Percentiles rank a stretch among this genome's conserved stretches.
These are phyloP conservation scores for Formica selysi DNA, from an alignment of 1,140 invertebrate species.

Conservation along the genomic window DNA sequence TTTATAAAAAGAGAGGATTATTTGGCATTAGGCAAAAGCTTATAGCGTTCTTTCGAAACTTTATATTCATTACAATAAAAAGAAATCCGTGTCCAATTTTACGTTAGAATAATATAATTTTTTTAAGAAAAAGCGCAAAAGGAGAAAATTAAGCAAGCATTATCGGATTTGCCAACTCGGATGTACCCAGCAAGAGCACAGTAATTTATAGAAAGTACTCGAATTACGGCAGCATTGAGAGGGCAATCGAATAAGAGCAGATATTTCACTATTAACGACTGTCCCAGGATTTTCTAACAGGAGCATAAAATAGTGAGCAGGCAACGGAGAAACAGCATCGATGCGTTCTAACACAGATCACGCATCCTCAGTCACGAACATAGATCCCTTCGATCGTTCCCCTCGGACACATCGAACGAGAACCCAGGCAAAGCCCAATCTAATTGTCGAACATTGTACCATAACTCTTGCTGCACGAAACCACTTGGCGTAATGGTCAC, in stretches of 20 bases:
- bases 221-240: constrained; percentile 37
- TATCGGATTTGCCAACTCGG: constrained; percentile 48
- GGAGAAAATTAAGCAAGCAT: constrained; percentile 16
- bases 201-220: constrained; percentile 51
- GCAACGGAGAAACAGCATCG: neutral
- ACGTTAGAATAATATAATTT: neutral
- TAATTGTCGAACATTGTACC: constrained; percentile 48
- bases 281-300: constrained; percentile 40
- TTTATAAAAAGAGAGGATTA: neutral
- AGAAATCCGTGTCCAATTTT: neutral
- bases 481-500: constrained; percentile 27
- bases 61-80: neutral
- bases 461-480: constrained; percentile 25
- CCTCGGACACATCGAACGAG: constrained; percentile 11
- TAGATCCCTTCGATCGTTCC: constrained; percentile 44
- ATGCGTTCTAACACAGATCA: constrained; percentile 58
- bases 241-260: constrained; percentile 51
- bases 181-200: constrained; percentile 8
- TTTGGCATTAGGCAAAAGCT: neutral
- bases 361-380: constrained; percentile 46
- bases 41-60: neutral
- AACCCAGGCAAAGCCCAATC: constrained; percentile 24
- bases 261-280: constrained; percentile 62
- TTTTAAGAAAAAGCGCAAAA: neutral
- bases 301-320: constrained; percentile 41